These are phyloP conservation scores for Mimachlamys varia DNA, from an alignment of 2,888 invertebrate species.

Conservation along the genomic window DNA sequence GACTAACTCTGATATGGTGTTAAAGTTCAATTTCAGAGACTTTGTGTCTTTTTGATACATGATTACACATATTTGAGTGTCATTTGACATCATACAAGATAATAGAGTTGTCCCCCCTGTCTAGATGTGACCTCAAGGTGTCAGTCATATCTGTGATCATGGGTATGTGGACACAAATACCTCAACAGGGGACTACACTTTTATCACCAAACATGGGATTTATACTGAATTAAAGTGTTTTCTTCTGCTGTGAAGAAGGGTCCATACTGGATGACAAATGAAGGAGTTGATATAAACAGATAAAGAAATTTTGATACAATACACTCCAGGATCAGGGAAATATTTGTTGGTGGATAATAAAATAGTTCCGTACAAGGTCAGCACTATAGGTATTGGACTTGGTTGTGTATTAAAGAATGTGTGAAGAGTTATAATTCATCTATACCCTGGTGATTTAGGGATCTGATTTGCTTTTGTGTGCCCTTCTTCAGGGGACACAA, in stretches of 20 bases:
- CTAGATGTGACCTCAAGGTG: not conserved
- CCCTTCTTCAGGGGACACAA: no score
- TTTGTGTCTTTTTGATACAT: not conserved
- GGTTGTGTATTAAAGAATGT: no score
- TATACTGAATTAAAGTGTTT: not conserved
- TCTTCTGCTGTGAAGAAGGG: not conserved
- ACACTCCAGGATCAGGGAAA: not conserved
- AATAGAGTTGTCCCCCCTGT: slow-evolving; percentile 3
- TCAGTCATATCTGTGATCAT: not conserved
- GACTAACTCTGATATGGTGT: no score
- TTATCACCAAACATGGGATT: slow-evolving; percentile 4
- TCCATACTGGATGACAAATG: not conserved
- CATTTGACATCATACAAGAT: not conserved
- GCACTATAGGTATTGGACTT: not conserved
- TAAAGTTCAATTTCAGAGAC: no score
- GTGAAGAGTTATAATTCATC: no score
- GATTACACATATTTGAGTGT: not conserved
- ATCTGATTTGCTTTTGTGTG: no score
- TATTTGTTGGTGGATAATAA: not conserved
- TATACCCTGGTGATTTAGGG: no score
- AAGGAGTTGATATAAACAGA: not conserved
- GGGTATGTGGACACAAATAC: not conserved
- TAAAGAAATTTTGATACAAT: not conserved
- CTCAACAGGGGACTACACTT: not conserved
- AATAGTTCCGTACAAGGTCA: not conserved